phyloP scores from a whole-genome alignment of 2,797 vertebrate species.

The Amblyraja radiata region DNA sequence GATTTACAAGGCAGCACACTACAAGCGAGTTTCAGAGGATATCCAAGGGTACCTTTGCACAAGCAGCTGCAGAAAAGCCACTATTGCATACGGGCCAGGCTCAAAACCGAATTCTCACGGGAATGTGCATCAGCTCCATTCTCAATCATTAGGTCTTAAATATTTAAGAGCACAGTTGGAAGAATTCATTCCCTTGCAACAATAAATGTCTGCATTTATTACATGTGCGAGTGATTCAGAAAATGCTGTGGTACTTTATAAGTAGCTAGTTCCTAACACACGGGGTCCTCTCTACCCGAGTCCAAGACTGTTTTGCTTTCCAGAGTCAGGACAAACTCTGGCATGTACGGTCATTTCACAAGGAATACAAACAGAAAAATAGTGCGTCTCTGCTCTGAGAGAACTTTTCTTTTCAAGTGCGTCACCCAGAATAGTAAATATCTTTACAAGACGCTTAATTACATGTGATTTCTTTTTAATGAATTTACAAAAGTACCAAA shows the following conservation, averaged over 20 bases:
- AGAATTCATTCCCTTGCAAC: background rate
- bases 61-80: background rate
- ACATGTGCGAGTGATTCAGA: background rate
- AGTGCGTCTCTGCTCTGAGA: background rate
- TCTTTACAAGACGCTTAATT: background rate
- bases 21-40: background rate
- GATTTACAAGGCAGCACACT: background rate
- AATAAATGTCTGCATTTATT: background rate
- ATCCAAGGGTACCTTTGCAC: background rate
- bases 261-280: background rate
- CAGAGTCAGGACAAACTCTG: background rate
- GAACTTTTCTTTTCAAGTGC: background rate
- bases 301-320: background rate
- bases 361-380: background rate
- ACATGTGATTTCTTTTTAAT: too few species aligned
- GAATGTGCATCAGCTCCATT: background rate
- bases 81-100: background rate
- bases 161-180: background rate
- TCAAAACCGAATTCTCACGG: background rate
- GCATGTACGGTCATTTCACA: background rate
- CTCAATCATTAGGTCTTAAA: background rate
- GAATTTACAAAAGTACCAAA: background rate
- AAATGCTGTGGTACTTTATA: background rate
- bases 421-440: background rate
- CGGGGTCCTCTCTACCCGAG: background rate